Conservation (phyloP, 2,797 vertebrate species). For the Menidia menidia region DNA sequence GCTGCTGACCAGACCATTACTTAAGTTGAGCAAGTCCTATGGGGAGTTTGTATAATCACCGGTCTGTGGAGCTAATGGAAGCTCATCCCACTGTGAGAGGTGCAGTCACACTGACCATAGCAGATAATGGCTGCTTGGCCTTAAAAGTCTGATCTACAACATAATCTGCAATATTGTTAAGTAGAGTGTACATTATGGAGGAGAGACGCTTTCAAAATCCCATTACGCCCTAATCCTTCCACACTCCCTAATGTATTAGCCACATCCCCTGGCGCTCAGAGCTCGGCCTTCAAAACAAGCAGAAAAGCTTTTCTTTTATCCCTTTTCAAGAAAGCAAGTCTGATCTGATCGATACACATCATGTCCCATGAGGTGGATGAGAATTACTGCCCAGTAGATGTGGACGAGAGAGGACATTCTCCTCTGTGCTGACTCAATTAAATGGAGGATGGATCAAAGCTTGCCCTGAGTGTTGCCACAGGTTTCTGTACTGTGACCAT, state of each 20-base stretch:
- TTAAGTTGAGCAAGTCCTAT: constrained; percentile 76
- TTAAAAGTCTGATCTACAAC: constrained; percentile 87
- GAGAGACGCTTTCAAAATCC: constrained; percentile 86
- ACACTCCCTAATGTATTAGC: constrained; percentile 86
- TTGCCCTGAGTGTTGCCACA: constrained; percentile 7
- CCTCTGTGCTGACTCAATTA: constrained; percentile 73
- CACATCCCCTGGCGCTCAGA: constrained; percentile 75
- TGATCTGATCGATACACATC: constrained; percentile 81
- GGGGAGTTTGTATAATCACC: constrained; percentile 82
- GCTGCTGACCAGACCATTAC: constrained; percentile 81
- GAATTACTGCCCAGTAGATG: constrained; percentile 60
- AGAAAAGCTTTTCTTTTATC: constrained; percentile 86
- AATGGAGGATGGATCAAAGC: constrained; percentile 57
- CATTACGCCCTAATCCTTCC: constrained; percentile 87
- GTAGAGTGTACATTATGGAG: constrained; percentile 86
- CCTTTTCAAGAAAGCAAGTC: constrained; percentile 79
- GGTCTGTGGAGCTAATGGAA: constrained; percentile 83
- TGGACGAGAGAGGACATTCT: constrained; percentile 60
- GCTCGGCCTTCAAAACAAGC: constrained; percentile 82
- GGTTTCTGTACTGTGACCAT: constrained; percentile 26
- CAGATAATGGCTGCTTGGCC: constrained; percentile 86
- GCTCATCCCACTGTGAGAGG: constrained; percentile 78
- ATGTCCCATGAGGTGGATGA: constrained; percentile 71
- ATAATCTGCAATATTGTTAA: constrained; percentile 89
- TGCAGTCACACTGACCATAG: constrained; percentile 83